Conservation (phyloP, 2,888 invertebrate genomes). For the Terebella lapidaria region DNA sequence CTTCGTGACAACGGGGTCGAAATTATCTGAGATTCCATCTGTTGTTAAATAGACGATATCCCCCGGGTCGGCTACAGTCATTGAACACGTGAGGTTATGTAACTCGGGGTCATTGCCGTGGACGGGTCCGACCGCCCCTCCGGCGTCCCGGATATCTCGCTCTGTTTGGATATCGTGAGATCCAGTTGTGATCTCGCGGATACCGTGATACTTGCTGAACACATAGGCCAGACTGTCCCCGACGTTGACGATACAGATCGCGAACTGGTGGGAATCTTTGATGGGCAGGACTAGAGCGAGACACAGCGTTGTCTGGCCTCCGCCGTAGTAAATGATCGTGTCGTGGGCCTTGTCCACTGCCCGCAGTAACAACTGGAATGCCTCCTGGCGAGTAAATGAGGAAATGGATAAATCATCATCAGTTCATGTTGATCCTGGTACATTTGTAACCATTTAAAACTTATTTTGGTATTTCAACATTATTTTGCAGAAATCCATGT, state of each 20-base stretch:
- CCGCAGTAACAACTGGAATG: conserved; percentile 70
- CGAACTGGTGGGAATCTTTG: conserved; percentile 54
- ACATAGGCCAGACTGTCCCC: conserved; percentile 86
- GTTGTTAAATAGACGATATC: conserved; percentile 82
- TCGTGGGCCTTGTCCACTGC: conserved; percentile 82
- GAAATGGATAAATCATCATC: too few species aligned
- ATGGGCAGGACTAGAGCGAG: conserved; percentile 64
- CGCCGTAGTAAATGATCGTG: conserved; percentile 73
- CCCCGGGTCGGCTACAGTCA: conserved; percentile 73
- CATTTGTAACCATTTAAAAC: too few species aligned
- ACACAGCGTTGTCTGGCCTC: conserved; percentile 72
- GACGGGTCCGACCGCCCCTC: conserved; percentile 82
- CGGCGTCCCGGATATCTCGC: conserved; percentile 82
- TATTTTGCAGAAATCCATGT: too few species aligned
- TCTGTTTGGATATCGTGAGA: conserved; percentile 78
- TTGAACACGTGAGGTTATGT: conserved; percentile 77
- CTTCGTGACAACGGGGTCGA: conserved; percentile 85
- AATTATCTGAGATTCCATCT: conserved; percentile 86
- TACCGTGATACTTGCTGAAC: conserved; percentile 68
- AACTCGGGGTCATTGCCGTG: conserved; percentile 79
- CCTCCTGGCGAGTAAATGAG: conserved; percentile 57
- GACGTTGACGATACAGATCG: conserved; percentile 81
- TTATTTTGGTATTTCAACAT: too few species aligned
- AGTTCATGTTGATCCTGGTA: too few species aligned
- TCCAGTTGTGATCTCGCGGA: conserved; percentile 72